A percentile compares a stretch with the other conserved stretches of the same genome.
phyloP scores from a whole-genome alignment of 2,797 vertebrate genomes.

The Chaetophractus vellerosus region DNA sequence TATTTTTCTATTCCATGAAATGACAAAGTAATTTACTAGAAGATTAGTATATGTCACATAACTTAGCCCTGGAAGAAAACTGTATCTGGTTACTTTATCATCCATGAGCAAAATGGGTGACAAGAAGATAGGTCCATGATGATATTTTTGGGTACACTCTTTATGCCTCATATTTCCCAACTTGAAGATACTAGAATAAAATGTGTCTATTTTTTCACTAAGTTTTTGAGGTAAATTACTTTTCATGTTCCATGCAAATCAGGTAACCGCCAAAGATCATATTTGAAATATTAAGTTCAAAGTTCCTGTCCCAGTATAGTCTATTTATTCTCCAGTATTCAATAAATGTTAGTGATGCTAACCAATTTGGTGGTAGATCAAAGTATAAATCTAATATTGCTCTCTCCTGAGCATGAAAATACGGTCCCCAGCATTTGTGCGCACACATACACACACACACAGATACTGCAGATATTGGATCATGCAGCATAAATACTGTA shows the following conservation, averaged over 20 bases:
- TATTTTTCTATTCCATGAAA: slow-evolving; percentile 11
- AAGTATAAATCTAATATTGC: neutral
- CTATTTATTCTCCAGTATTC: neutral
- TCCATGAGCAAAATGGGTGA: neutral
- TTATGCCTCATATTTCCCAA: neutral
- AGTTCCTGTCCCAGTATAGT: neutral
- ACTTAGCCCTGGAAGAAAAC: neutral
- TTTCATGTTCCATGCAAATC: neutral
- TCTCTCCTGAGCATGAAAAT: neutral
- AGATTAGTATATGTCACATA: neutral
- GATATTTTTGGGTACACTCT: neutral
- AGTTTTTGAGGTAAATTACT: neutral
- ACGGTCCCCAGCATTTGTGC: neutral
- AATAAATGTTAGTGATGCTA: neutral
- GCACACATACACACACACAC: too few species aligned
- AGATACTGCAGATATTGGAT: neutral
- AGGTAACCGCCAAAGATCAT: neutral
- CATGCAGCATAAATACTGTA: neutral
- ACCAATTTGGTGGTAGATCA: too few species aligned
- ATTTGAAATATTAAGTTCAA: neutral
- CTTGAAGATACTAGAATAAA: neutral
- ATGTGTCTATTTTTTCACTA: neutral
- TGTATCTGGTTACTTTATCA: neutral
- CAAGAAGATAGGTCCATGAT: neutral
- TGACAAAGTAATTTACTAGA: slow-evolving; percentile 4